Evolutionary conservation across 1,140 invertebrate species (phyloP).

Genomic region (Mercenaria mercenaria): DNA sequence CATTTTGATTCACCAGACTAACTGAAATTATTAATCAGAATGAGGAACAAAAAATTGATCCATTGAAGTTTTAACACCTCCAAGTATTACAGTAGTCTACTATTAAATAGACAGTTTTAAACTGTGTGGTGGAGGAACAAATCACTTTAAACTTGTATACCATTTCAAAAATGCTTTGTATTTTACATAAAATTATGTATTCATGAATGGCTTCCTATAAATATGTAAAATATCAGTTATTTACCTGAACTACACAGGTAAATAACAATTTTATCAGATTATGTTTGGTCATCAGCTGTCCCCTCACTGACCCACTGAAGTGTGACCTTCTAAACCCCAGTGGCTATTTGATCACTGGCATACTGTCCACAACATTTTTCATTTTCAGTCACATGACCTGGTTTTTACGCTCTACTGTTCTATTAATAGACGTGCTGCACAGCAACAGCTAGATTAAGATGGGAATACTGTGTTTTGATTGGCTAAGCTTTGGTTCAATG

Average conservation of each 20-base stretch:
- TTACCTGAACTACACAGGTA: neutral
- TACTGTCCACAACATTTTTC: slow-evolving; percentile 2
- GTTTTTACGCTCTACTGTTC: slow-evolving; percentile 53
- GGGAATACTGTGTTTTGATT: slow-evolving; percentile 57
- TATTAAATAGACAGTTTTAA: too few relatives aligned
- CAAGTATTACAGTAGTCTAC: too few relatives aligned
- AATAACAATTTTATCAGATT: neutral
- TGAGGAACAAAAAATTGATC: too few relatives aligned
- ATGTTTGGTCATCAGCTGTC: neutral
- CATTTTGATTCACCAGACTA: too few relatives aligned
- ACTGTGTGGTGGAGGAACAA: too few relatives aligned
- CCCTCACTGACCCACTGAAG: neutral
- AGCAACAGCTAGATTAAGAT: slow-evolving; percentile 66
- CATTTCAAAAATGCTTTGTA: too few relatives aligned
- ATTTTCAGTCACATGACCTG: slow-evolving; percentile 45
- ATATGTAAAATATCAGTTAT: neutral
- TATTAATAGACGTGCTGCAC: slow-evolving; percentile 66
- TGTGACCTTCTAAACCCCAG: neutral
- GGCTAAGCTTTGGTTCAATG: slow-evolving; percentile 64
- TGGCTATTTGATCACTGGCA: slow-evolving; percentile 23
- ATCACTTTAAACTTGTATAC: too few relatives aligned
- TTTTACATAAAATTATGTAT: too few relatives aligned
- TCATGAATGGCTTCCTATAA: neutral
- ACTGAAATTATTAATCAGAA: too few relatives aligned
- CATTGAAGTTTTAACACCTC: too few relatives aligned